Conservation (phyloP, 1,140 invertebrate genomes). For the Calosoma granatense region DNA sequence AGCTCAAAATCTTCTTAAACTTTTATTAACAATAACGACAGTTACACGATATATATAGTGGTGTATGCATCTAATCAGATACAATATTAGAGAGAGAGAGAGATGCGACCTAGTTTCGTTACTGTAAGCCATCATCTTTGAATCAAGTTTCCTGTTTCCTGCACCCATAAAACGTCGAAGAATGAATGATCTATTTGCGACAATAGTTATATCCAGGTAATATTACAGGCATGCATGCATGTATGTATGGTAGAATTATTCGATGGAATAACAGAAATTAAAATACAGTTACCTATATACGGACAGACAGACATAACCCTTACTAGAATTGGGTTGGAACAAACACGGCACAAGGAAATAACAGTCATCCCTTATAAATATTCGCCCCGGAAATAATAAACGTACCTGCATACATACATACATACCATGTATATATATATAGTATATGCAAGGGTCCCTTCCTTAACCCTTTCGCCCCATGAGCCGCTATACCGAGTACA, state of each 20-base stretch:
- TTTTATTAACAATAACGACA: background rate
- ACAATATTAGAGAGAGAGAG: too few species aligned
- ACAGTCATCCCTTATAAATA: conserved; percentile 6
- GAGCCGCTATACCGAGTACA: background rate
- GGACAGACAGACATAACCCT: background rate
- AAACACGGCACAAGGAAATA: background rate
- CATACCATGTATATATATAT: too few species aligned
- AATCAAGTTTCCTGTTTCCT: background rate
- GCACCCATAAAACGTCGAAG: too few species aligned
- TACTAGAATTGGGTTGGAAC: background rate
- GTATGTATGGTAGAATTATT: too few species aligned
- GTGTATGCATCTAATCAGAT: background rate
- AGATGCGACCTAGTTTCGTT: background rate
- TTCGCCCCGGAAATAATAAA: conserved; percentile 1
- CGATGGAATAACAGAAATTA: too few species aligned
- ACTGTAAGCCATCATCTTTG: background rate
- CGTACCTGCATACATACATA: too few species aligned
- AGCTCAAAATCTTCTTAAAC: too few species aligned
- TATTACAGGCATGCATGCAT: too few species aligned
- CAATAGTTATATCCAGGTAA: too few species aligned
- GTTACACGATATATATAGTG: too few species aligned
- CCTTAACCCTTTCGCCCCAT: background rate
- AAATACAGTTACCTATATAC: background rate
- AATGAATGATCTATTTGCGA: too few species aligned
- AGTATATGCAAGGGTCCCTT: background rate